phyloP scores from a whole-genome alignment of 2,888 invertebrate species.

The Trichogramma dendrolimi region DNA sequence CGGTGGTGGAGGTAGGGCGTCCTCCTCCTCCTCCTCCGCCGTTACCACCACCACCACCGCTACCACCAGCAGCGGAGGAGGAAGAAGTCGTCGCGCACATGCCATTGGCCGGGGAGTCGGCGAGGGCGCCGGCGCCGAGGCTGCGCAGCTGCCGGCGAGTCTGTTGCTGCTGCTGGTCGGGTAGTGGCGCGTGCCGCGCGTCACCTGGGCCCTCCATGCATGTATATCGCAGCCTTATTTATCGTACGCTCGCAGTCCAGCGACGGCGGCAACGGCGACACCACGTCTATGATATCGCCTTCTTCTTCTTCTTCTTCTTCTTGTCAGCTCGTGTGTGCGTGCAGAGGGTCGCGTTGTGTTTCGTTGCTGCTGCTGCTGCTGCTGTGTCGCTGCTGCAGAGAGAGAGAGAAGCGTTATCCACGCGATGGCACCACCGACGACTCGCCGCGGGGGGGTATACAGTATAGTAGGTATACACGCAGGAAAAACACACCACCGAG shows the following conservation, averaged over 20 bases:
- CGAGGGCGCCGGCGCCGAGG: conserved; percentile 50
- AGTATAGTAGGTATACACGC: background rate
- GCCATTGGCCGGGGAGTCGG: conserved; percentile 43
- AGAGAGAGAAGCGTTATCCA: conserved; percentile 38
- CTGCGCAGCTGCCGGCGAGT: conserved; percentile 38
- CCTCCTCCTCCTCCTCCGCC: conserved; percentile 29
- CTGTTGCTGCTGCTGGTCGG: conserved; percentile 2
- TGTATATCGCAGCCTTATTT: background rate
- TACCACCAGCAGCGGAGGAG: conserved; percentile 18
- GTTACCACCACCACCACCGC: conserved; percentile 17
- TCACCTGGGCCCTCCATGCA: background rate
- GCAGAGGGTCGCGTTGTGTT: background rate
- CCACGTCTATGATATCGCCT: conserved; percentile 13
- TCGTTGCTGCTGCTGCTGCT: background rate
- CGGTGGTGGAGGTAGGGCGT: conserved; percentile 43
- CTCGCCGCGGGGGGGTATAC: background rate
- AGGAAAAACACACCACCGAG: background rate
- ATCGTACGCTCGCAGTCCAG: conserved; percentile 10
- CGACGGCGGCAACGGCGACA: conserved; percentile 3
- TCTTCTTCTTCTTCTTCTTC: conserved; percentile 1
- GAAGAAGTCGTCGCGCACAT: conserved; percentile 4
- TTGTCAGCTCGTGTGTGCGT: conserved; percentile 22
- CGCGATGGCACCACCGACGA: conserved; percentile 37
- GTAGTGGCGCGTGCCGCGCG: conserved; percentile 6
- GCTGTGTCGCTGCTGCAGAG: conserved; percentile 43